These are phyloP conservation scores for Cyanistes caeruleus DNA, from an alignment of 2,113 vertebrate species.

Conservation along the genomic window DNA sequence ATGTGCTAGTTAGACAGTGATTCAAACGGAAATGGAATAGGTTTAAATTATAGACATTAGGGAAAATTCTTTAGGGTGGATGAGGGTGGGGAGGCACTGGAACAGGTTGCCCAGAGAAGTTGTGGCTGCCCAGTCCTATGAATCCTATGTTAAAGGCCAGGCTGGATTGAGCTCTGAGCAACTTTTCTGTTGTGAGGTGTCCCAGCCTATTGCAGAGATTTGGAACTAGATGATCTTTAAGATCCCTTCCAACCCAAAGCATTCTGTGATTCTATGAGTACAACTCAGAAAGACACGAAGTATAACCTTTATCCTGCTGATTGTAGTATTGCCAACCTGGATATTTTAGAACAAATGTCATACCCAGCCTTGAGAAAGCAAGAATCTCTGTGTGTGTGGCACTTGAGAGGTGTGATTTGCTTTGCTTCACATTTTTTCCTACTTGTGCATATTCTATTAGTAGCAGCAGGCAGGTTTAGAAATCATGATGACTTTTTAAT, in stretches of 20 bases:
- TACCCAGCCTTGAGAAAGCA: not conserved
- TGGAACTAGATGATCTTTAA: not conserved
- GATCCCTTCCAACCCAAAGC: not conserved
- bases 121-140: not conserved
- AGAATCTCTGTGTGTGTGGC: not conserved
- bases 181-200: not conserved
- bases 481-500: not conserved
- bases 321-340: not conserved
- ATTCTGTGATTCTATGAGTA: not conserved
- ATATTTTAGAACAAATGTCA: not conserved
- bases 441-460: not conserved
- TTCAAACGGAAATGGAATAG: not conserved
- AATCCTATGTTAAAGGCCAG: not conserved
- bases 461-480: not conserved
- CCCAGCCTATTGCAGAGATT: fast-evolving
- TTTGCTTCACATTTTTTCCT: not conserved
- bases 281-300: not conserved
- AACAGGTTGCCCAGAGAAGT: not conserved
- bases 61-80: not conserved
- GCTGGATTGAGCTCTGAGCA: not conserved
- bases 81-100: not conserved
- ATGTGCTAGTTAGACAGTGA: not conserved
- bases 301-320: not conserved
- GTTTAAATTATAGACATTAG: not conserved
- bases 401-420: not conserved